Base-by-base conservation (phyloP, 2,888 invertebrate genomes). In the Ornithoptera alexandrae region DNA sequence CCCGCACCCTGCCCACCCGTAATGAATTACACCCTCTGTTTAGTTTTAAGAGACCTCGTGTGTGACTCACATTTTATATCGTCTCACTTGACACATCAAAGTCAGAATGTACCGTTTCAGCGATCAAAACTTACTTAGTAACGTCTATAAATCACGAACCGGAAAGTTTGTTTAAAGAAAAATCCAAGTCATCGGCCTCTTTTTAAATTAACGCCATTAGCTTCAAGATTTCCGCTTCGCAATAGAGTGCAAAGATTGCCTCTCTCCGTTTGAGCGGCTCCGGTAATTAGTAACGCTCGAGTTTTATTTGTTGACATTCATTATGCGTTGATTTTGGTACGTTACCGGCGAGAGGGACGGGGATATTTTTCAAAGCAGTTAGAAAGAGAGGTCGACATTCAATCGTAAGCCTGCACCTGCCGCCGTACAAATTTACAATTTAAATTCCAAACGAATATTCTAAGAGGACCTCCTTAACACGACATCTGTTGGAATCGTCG, bases 161-260 rank as follows among this genome's bases (percentile, higher is more conserved):
- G 73, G 81, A 84, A 89, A 88, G 84, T 86, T 87, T 72, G 78
- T 78, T 78, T 75, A 78, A 78, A 85, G 87, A 91, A 92, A 91
- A 92, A 89, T 89, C 86, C 86, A 87, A 90, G 89, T 92, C 92
- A 92, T 89, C 83, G 86, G 82, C 85, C 86, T 86, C 88, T 88
- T 92, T 90, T 91, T 88, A 93, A 92, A 92, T 93, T 92, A 93
- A 89, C 92, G 88, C 90, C 90, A 92, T 93, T 92, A 92, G 87
- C 90, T 84, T 86, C 81, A 79, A 91, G 88, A 92, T 90, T 92
- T 88, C 84, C 89, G 88, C 85, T 86, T 87, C 81, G 82, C 83
- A 90, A 90, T 90, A 83, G 89, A 91, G 90, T 90, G 90, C 89
- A 90, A 90, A 89, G 88, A 91, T 92, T 90, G 87, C 89, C 90